Evolutionary conservation across 2,888 invertebrate genomes (phyloP), one percentile per base, ranked within the genome.

Genomic region (Eilema griseolum): DNA sequence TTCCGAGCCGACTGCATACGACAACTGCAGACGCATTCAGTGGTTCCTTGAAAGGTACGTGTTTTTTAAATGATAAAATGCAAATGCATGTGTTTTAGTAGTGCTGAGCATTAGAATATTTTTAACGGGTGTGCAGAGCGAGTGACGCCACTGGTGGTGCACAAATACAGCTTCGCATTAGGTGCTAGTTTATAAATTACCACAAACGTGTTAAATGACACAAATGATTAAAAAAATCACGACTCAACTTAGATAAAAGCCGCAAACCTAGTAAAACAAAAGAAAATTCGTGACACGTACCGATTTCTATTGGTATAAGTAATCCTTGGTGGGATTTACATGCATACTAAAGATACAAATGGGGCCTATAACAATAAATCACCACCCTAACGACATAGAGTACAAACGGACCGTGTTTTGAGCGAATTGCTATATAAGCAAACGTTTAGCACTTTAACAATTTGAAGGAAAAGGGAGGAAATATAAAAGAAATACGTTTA

Each of bases 281-380:
- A 67, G 72, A 71, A 52, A 71, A 79, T 84, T 83, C 82, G 67
- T 57, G 66, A 56, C 83, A 80, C 83, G 80, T 76, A 77, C 67
- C 81, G 75, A 81, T 80, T 81, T 82, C 78, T 83, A 80, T 83
- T 81, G 82, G 78, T 81, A 80, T 78, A 82, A 80, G 82, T 83
- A 82, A 82, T 82, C 80, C 78, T 82, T 83, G 78, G 82, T 74
- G 80, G 78, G 77, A 85, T 87, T 86, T 82, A 83, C 81, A 83
- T 80, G 81, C 80, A 81, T 80, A 81, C 77, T 77, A 83, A 78
- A 84, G 83, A 84, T 85, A 86, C 84, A 80, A 88, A 87, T 84
- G 85, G 86, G 76, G 72, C 83, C 86, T 79, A 87, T 89, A 88
- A 89, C 85, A 84, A 86, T 89, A 89, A 88, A 89, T 89, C 84